These are phyloP conservation scores for Enteromius radiatus DNA, from an alignment of 2,797 vertebrate species.

Conservation along the genomic window DNA sequence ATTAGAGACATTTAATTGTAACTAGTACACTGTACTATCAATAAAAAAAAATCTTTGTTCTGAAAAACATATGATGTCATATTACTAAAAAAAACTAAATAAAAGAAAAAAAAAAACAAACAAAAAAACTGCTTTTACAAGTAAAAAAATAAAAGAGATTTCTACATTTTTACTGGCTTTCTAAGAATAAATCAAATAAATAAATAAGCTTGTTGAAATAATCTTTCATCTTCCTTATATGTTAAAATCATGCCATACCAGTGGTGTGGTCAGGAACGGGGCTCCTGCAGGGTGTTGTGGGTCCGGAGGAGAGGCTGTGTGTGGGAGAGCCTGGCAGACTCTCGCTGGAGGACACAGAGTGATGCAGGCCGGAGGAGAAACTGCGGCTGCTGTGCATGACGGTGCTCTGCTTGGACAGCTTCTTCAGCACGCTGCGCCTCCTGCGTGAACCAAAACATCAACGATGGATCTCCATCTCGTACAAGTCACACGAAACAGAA, in stretches of 20 bases:
- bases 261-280: constrained; percentile 85
- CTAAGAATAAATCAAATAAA: too few relatives aligned
- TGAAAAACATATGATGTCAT: too few relatives aligned
- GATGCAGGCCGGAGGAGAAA: constrained; percentile 93
- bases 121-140: too few relatives aligned
- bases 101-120: too few relatives aligned
- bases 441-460: constrained; percentile 63
- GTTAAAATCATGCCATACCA: constrained; percentile 65
- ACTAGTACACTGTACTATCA: too few relatives aligned
- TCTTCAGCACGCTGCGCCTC: constrained; percentile 90
- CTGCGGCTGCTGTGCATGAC: constrained; percentile 93
- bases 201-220: not conserved
- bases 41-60: too few relatives aligned
- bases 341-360: constrained; percentile 94
- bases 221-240: not conserved
- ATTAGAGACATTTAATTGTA: too few relatives aligned
- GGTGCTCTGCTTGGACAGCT: constrained; percentile 90
- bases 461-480: not conserved
- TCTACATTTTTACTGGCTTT: not conserved
- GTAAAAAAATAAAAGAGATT: too few relatives aligned
- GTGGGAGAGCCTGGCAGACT: constrained; percentile 96
- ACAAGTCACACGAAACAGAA: not conserved
- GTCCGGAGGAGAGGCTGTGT: constrained; percentile 91
- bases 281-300: constrained; percentile 87
- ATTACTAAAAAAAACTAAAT: too few relatives aligned